A percentile compares a stretch with the other conserved stretches of the same genome.
These are phyloP conservation scores for Chloroceryle inda DNA, from an alignment of 2,797 vertebrate genomes.

Conservation along the genomic window DNA sequence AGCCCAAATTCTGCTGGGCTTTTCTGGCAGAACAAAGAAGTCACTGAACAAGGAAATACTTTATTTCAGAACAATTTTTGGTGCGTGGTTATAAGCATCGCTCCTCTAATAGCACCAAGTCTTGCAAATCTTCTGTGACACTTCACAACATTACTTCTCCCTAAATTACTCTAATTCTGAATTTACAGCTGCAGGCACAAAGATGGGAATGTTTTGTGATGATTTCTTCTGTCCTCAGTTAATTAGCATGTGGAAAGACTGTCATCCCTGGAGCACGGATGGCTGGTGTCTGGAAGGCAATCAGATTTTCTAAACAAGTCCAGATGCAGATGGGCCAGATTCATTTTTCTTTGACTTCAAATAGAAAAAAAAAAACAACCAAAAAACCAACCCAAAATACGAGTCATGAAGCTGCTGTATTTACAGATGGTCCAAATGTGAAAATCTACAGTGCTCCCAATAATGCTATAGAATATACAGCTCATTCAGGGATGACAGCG, in stretches of 20 bases:
- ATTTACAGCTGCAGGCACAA: constrained; percentile 66
- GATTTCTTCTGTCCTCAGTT: constrained; percentile 62
- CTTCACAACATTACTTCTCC: constrained; percentile 52
- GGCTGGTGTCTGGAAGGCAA: constrained; percentile 52
- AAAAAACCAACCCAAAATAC: neutral
- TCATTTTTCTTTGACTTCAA: constrained; percentile 48
- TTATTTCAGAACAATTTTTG: neutral
- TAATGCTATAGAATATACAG: neutral
- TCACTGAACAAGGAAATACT: neutral
- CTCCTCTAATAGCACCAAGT: neutral
- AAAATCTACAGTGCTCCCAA: constrained; percentile 14
- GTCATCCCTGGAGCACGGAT: constrained; percentile 29
- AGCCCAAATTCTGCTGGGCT: neutral
- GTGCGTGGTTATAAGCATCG: neutral
- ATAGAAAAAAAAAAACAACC: neutral
- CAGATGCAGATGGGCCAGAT: constrained; percentile 62
- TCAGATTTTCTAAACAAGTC: constrained; percentile 57
- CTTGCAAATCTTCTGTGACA: constrained; percentile 51
- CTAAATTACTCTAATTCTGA: constrained; percentile 55
- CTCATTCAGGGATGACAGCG: neutral
- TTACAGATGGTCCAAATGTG: constrained; percentile 46
- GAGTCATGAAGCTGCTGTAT: constrained; percentile 36
- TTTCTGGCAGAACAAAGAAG: neutral
- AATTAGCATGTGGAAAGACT: constrained; percentile 61
- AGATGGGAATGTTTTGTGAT: constrained; percentile 32